Base-by-base conservation (phyloP, 2,113 vertebrate species). In the Pteronura brasiliensis region DNA sequence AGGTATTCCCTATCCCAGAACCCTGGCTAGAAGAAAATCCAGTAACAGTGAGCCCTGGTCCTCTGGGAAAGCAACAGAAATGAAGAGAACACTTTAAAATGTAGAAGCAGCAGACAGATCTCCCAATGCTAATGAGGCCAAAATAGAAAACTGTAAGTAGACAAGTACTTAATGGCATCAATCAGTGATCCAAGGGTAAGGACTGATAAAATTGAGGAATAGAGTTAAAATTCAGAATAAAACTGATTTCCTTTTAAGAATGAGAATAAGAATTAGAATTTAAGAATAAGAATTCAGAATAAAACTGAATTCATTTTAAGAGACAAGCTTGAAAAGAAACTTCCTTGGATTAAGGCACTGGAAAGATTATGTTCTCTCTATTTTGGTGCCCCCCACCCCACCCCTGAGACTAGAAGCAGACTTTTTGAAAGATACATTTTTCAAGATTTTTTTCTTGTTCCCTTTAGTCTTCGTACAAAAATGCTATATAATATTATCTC, bases 171-270 rank as follows among this genome's bases (percentile, higher is more conserved):
- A 77, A 42, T 85, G 27, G 11, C n/a, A 79, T 21, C 71, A 59
- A 39, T 67, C 86, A 21, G n/a, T 61, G 15, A 80, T 79, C 42
- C 20, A 61, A 93, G 49, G n/a, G 69, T 29, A 67, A 89, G 34
- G 29, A 49, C 15, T 74, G 92, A 52, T 77, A 69, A 83, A 57
- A 84, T 42, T 71, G 34, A 79, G 63, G 11, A 69, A 34, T 1
- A 89, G 7, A 49, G n/a, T n/a, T 55, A 82, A 82, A 82, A 88
- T 61, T 84, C 79, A 93, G 69, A 89, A 61, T 95, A 80, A 89
- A 84, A 36, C 42, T 42, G 57, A 69, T 84, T 36, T 90, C 49
- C 84, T 61, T 93, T 71, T 90, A 47, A 79, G 39, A 93, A 57
- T 57, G 7, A 57, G 57, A 57, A 23, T 57, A 57, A 57, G 55